phyloP scores from a whole-genome alignment of 2,113 vertebrate genomes.

The Lucifuga dentata region DNA sequence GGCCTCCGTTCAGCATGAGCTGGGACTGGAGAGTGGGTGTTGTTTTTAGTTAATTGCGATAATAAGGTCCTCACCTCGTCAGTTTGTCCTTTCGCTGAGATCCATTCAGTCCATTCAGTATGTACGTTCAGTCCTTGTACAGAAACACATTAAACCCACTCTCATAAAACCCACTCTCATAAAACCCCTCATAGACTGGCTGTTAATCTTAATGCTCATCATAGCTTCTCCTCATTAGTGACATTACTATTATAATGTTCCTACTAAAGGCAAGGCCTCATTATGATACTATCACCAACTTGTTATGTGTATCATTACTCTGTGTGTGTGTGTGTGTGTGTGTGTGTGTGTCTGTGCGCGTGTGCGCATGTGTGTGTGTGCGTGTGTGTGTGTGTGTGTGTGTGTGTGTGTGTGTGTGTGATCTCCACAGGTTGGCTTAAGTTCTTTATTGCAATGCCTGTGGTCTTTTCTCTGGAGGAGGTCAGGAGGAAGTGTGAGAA shows the following conservation, averaged over 20 bases:
- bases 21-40: constrained; percentile 49
- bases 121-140: constrained; percentile 18
- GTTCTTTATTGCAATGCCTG: constrained; percentile 59
- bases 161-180: constrained; percentile 5
- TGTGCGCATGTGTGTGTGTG: constrained; percentile 33
- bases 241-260: constrained; percentile 36
- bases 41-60: constrained; percentile 61
- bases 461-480: constrained; percentile 51
- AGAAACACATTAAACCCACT: constrained; percentile 8
- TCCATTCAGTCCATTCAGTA: constrained; percentile 7
- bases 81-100: constrained; percentile 54
- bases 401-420: constrained; percentile 33
- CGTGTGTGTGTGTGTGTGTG: constrained; percentile 35
- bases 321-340: no score
- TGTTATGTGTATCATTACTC: constrained; percentile 1
- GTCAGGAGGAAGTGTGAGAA: constrained; percentile 76
- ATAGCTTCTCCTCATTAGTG: constrained; percentile 54
- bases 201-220: constrained; percentile 38
- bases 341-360: constrained; percentile 6
- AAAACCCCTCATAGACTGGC: no score
- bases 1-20: constrained; percentile 48
- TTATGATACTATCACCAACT: constrained; percentile 37
- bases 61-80: constrained; percentile 57
- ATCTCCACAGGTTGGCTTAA: constrained; percentile 60
- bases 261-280: constrained; percentile 32